phyloP scores from a whole-genome alignment of 2,888 invertebrate genomes.

The Euplexia lucipara region DNA sequence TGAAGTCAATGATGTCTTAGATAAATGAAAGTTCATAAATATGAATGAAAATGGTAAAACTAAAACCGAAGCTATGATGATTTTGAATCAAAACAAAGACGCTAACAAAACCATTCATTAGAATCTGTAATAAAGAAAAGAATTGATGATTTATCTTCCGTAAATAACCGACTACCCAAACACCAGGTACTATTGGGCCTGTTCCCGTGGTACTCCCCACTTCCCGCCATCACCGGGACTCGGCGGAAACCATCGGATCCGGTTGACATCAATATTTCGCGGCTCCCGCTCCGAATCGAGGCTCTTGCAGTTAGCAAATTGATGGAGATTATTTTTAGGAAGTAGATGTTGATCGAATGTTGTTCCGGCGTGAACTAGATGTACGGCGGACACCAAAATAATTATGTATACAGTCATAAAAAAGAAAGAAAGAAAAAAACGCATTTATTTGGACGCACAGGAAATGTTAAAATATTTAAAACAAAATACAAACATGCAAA shows the following conservation, averaged over 20 bases:
- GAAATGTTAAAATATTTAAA: too few species aligned
- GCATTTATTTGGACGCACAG: too few species aligned
- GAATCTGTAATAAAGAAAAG: neutral
- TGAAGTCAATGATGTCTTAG: too few species aligned
- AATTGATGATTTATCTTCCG: neutral
- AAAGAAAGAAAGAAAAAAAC: too few species aligned
- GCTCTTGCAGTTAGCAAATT: conserved; percentile 16
- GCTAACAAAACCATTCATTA: neutral
- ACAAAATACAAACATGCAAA: too few species aligned
- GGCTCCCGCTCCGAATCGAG: conserved; percentile 5
- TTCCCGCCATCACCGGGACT: conserved; percentile 19
- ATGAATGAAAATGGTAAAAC: neutral
- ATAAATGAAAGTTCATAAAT: too few species aligned
- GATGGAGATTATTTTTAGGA: conserved; percentile 17
- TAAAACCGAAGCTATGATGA: neutral
- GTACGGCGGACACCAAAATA: too few species aligned
- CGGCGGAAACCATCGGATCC: conserved; percentile 21
- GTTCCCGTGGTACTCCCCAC: conserved; percentile 35
- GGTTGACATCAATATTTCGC: conserved; percentile 36
- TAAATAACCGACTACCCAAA: conserved; percentile 10
- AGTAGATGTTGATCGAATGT: conserved; percentile 1
- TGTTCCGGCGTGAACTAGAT: neutral
- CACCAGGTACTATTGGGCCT: neutral
- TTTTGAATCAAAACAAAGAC: neutral
- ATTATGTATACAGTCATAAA: too few species aligned